These are phyloP conservation scores for Hemistola chrysoprasaria DNA, from an alignment of 2,888 invertebrate genomes.

Conservation along the genomic window DNA sequence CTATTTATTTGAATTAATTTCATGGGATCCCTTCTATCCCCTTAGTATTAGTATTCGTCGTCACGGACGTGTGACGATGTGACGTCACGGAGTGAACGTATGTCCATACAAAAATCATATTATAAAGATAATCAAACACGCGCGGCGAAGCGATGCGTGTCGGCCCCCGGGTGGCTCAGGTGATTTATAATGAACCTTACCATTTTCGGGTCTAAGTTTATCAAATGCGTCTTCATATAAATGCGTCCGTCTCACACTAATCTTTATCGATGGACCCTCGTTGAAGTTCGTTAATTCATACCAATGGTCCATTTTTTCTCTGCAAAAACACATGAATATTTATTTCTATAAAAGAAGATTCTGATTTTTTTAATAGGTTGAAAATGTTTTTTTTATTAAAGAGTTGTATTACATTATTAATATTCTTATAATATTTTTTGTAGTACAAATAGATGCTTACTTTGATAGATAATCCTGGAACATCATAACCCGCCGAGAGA, in stretches of 20 bases:
- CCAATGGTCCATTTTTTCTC: slow-evolving; percentile 87
- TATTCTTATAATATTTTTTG: not conserved
- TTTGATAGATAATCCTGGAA: slow-evolving; percentile 86
- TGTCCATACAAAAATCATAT: no score
- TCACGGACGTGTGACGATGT: no score
- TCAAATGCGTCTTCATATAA: slow-evolving; percentile 99
- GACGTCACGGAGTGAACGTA: no score
- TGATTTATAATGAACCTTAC: no score
- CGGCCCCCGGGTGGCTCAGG: no score
- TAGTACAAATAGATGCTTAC: slow-evolving; percentile 35
- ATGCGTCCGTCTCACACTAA: slow-evolving; percentile 92
- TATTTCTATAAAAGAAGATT: not conserved
- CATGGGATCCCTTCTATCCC: no score
- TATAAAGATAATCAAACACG: no score
- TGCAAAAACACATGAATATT: slow-evolving; percentile 34
- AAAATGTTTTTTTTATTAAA: not conserved
- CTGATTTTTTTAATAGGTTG: no score
- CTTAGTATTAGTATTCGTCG: no score
- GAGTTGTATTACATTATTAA: not conserved
- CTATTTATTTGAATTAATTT: no score
- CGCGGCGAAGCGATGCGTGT: no score
- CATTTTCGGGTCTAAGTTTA: slow-evolving; percentile 94
- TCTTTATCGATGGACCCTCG: slow-evolving; percentile 88
- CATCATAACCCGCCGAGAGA: slow-evolving; percentile 93
- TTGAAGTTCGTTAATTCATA: slow-evolving; percentile 88